A percentile compares a stretch with the other conserved stretches of the same genome.
Conservation (phyloP, 2,113 vertebrate genomes). For the Coptodon bakossiorum region DNA sequence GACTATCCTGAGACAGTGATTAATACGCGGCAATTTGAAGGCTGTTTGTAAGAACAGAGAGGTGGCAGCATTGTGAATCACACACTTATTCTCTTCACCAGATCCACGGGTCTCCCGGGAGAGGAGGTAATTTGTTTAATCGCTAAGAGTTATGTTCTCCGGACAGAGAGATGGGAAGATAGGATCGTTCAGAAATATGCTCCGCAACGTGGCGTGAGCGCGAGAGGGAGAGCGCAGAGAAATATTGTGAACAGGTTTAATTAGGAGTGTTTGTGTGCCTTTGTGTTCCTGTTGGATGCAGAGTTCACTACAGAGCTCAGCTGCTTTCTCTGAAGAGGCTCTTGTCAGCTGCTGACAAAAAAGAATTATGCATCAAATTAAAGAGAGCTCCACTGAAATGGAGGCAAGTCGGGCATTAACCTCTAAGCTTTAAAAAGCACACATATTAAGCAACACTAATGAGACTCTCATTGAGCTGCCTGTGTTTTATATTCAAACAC, state of each 20-base stretch:
- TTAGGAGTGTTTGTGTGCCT: slow-evolving; percentile 38
- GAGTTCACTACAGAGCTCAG: slow-evolving; percentile 41
- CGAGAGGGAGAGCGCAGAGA: not conserved
- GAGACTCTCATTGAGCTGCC: slow-evolving; percentile 65
- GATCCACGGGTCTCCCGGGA: slow-evolving; percentile 46
- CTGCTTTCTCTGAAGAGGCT: slow-evolving; percentile 47
- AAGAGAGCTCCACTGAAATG: slow-evolving; percentile 63
- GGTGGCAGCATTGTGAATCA: slow-evolving; percentile 45
- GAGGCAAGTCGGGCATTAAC: slow-evolving; percentile 69
- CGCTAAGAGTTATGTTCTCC: slow-evolving; percentile 44
- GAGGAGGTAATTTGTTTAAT: slow-evolving; percentile 66
- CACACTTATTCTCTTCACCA: slow-evolving; percentile 54
- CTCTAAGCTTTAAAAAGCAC: slow-evolving; percentile 72
- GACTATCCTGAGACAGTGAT: slow-evolving; percentile 45
- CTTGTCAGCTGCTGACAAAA: slow-evolving; percentile 51
- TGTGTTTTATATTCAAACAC: slow-evolving; percentile 60
- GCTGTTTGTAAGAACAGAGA: slow-evolving; percentile 35
- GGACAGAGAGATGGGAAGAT: slow-evolving; percentile 44
- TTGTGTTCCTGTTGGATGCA: slow-evolving; percentile 44
- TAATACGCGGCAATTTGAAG: slow-evolving; percentile 56
- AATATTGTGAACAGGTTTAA: slow-evolving; percentile 48
- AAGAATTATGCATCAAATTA: slow-evolving; percentile 69
- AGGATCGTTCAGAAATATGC: slow-evolving; percentile 18
- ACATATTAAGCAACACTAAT: slow-evolving; percentile 74
- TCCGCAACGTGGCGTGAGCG: not conserved